Percentiles rank a stretch among this genome's conserved stretches.
Conservation (phyloP, 2,797 vertebrate genomes). For the Macroramphosus scolopax region DNA sequence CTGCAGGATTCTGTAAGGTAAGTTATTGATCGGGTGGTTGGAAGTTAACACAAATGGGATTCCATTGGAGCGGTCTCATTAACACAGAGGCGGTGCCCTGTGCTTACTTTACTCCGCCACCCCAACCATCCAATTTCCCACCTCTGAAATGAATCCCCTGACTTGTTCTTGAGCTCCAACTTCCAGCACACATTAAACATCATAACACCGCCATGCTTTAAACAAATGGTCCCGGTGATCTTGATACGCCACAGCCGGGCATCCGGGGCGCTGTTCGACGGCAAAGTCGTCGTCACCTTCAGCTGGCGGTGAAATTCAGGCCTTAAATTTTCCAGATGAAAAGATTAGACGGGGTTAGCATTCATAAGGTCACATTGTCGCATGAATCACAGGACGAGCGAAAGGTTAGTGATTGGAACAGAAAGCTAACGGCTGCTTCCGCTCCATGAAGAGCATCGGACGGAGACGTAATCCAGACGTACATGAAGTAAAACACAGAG, state of each 20-base stretch:
- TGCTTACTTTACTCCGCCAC: constrained; percentile 8
- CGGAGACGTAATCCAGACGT: no score
- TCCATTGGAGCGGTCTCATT: constrained; percentile 50
- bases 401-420: constrained; percentile 63
- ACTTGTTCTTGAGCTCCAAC: constrained; percentile 30
- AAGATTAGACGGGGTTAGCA: constrained; percentile 58
- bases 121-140: constrained; percentile 37
- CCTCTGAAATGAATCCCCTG: constrained; percentile 14
- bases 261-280: constrained; percentile 27
- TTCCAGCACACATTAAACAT: constrained; percentile 26
- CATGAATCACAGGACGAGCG: constrained; percentile 49
- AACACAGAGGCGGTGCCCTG: constrained; percentile 30
- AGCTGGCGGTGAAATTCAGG: constrained; percentile 17
- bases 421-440: constrained; percentile 59
- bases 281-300: constrained; percentile 16
- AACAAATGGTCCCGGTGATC: background rate
- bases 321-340: constrained; percentile 51
- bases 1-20: constrained; percentile 32
- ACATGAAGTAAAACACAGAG: no score
- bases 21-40: constrained; percentile 56
- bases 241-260: constrained; percentile 9
- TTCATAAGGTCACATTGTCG: constrained; percentile 55
- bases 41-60: constrained; percentile 47
- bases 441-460: constrained; percentile 60
- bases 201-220: constrained; percentile 2